Conservation (phyloP, 2,113 vertebrate genomes). For the Lutjanus erythropterus region DNA sequence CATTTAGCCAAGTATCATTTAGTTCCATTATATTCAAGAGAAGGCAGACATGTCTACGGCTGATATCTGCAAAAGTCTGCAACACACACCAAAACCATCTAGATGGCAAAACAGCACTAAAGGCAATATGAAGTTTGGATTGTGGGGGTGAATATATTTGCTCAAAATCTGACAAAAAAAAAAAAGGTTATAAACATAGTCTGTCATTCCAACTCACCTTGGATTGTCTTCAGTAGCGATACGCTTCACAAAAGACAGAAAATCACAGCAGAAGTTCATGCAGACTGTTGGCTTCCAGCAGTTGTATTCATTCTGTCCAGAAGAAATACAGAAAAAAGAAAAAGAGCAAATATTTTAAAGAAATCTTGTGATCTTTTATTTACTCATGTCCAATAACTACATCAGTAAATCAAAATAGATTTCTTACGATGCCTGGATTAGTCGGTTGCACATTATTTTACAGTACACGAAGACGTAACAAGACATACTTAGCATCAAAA, state of each 20-base stretch:
- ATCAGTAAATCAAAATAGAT: neutral
- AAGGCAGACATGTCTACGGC: too few relatives aligned
- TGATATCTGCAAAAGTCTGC: too few relatives aligned
- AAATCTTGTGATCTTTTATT: neutral
- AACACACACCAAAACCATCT: too few relatives aligned
- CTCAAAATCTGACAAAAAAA: neutral
- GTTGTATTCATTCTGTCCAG: conserved; percentile 85
- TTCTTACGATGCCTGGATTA: neutral
- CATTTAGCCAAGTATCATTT: too few relatives aligned
- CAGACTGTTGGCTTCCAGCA: conserved; percentile 94
- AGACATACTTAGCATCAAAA: too few relatives aligned
- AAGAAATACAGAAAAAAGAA: neutral
- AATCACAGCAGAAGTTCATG: conserved; percentile 94
- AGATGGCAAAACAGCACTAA: too few relatives aligned
- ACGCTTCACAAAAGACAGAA: conserved; percentile 88
- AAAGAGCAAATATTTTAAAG: neutral
- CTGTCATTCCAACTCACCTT: conserved; percentile 77
- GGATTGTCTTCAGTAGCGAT: conserved; percentile 87
- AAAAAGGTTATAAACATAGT: neutral
- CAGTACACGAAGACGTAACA: too few relatives aligned
- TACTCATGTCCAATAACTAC: neutral
- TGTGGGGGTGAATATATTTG: too few relatives aligned
- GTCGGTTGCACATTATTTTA: too few relatives aligned
- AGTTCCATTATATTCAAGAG: too few relatives aligned
- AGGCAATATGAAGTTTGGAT: too few relatives aligned